Evolutionary conservation across 2,797 vertebrate species (phyloP).

Genomic region (Pithecia hirsuta): DNA sequence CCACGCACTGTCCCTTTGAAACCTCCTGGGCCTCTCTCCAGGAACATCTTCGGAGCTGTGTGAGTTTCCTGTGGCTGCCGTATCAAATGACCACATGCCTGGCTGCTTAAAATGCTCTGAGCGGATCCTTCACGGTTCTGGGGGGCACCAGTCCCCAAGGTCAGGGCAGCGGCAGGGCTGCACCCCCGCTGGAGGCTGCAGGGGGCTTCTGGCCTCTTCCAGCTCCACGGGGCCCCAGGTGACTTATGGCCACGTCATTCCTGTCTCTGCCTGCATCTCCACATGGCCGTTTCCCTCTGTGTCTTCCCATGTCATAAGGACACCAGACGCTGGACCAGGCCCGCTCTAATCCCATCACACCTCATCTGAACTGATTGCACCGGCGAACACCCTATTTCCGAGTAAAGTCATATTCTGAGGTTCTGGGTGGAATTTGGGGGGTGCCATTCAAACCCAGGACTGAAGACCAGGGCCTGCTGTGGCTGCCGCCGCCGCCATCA

Average conservation of each 20-base stretch:
- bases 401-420: neutral
- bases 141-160: neutral
- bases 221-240: neutral
- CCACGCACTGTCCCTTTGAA: fast-evolving
- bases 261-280: neutral
- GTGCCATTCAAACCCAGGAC: neutral
- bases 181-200: too few species aligned
- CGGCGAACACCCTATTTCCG: neutral
- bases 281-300: neutral
- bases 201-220: neutral
- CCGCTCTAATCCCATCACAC: neutral
- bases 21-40: neutral
- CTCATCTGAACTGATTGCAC: neutral
- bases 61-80: too few species aligned
- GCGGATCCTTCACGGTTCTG: fast-evolving
- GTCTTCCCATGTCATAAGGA: neutral
- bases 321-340: neutral
- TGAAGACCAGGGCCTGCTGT: neutral
- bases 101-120: too few species aligned
- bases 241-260: fast-evolving
- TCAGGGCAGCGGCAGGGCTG: fast-evolving
- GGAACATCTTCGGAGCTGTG: neutral
- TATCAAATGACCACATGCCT: fast-evolving
- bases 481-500: fast-evolving
- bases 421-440: neutral